These are phyloP conservation scores for Bubo bubo DNA, from an alignment of 2,113 vertebrate genomes.

Conservation along the genomic window DNA sequence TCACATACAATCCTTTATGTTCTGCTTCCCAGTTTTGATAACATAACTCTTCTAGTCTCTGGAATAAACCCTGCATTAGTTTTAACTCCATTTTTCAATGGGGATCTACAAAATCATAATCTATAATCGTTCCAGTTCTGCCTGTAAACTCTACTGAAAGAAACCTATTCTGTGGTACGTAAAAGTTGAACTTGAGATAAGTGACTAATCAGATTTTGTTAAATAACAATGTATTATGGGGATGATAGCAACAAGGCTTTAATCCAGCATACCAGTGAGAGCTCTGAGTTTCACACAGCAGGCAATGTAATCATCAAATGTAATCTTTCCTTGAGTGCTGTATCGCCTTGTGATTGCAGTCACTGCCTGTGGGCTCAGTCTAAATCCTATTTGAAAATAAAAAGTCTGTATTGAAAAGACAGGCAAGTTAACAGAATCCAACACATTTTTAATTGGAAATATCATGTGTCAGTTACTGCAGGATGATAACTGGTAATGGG, in stretches of 20 bases:
- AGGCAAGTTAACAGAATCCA: neutral
- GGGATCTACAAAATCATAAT: neutral
- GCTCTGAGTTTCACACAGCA: constrained; percentile 88
- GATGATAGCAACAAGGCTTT: neutral
- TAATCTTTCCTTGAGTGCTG: constrained; percentile 83
- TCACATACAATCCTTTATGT: neutral
- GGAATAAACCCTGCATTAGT: neutral
- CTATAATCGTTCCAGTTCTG: neutral
- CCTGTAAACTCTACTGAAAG: neutral
- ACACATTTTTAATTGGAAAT: neutral
- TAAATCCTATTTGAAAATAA: constrained; percentile 72
- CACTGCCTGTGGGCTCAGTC: constrained; percentile 88
- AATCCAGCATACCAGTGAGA: constrained; percentile 83
- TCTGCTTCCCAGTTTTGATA: neutral
- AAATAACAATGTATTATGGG: neutral
- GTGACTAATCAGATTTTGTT: neutral
- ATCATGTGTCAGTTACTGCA: neutral
- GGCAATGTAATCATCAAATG: constrained; percentile 92
- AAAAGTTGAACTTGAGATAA: neutral
- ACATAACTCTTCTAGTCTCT: neutral
- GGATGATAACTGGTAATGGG: neutral
- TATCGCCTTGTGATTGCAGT: constrained; percentile 84
- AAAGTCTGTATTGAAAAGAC: neutral
- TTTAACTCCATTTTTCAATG: neutral
- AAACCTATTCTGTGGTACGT: neutral